Conservation (phyloP, 2,888 invertebrate species). For the Hemicrepidius hirtus region DNA sequence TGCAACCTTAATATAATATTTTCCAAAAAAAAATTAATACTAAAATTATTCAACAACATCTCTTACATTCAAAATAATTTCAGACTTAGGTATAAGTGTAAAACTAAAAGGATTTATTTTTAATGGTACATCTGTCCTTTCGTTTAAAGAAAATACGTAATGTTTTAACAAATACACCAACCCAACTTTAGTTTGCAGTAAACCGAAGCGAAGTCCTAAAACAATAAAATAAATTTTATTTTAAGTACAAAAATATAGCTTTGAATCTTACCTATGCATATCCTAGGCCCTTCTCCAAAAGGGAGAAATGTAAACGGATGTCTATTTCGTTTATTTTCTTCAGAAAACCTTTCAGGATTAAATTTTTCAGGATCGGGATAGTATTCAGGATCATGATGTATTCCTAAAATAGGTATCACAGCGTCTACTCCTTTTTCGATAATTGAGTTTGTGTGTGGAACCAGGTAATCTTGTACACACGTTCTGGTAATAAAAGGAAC, state of each 20-base stretch:
- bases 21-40: too few species aligned
- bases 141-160: slow-evolving; percentile 56
- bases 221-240: neutral
- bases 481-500: neutral
- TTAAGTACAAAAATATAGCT: too few species aligned
- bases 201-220: slow-evolving; percentile 59
- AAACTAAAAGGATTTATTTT: neutral
- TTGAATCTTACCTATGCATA: slow-evolving; percentile 73
- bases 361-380: neutral
- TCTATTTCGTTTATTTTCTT: neutral
- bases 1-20: too few species aligned
- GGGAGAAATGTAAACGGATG: slow-evolving; percentile 56
- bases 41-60: too few species aligned
- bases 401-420: neutral
- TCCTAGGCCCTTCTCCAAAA: slow-evolving; percentile 76
- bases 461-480: neutral
- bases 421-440: neutral
- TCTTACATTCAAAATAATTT: neutral
- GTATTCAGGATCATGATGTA: slow-evolving; percentile 3
- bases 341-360: slow-evolving; percentile 3
- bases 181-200: slow-evolving; percentile 61
- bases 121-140: slow-evolving; percentile 58
- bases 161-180: slow-evolving; percentile 56
- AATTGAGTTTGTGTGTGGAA: neutral
- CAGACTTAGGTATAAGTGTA: neutral